Conservation (phyloP, 2,888 invertebrate genomes). For the Colletes collaris region DNA sequence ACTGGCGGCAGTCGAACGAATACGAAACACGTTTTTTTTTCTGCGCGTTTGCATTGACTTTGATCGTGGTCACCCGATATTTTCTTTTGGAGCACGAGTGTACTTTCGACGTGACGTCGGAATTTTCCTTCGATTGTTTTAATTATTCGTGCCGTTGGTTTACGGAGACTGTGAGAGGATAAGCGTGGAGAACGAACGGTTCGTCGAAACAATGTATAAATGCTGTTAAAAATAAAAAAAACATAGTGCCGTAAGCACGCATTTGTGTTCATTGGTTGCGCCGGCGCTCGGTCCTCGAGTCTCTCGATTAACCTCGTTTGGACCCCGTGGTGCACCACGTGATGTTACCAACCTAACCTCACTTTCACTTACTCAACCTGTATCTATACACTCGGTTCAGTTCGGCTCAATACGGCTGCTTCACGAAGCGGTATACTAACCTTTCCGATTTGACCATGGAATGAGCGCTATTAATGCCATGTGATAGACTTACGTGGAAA, state of each 20-base stretch:
- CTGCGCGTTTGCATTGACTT: slow-evolving; percentile 4
- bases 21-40: slow-evolving; percentile 12
- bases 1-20: slow-evolving; percentile 62
- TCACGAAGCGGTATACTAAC: slow-evolving; percentile 49
- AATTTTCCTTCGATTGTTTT: slow-evolving; percentile 2
- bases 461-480: slow-evolving; percentile 39
- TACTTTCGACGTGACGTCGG: slow-evolving; percentile 15
- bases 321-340: slow-evolving; percentile 80
- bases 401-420: slow-evolving; percentile 44
- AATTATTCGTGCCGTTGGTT: neutral
- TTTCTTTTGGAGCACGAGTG: slow-evolving; percentile 7
- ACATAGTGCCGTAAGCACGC: slow-evolving; percentile 45
- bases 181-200: neutral
- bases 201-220: neutral
- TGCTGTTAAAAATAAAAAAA: neutral
- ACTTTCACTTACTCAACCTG: slow-evolving; percentile 64
- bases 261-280: slow-evolving; percentile 73
- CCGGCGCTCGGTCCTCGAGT: slow-evolving; percentile 78
- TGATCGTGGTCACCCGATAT: slow-evolving; percentile 19
- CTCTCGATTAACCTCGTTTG: slow-evolving; percentile 81
- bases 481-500: slow-evolving; percentile 35
- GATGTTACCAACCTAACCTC: slow-evolving; percentile 77
- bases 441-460: slow-evolving; percentile 48
- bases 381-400: slow-evolving; percentile 38
- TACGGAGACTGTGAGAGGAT: neutral